Conservation (phyloP, 2,113 vertebrate genomes). For the Ammodytes marinus region DNA sequence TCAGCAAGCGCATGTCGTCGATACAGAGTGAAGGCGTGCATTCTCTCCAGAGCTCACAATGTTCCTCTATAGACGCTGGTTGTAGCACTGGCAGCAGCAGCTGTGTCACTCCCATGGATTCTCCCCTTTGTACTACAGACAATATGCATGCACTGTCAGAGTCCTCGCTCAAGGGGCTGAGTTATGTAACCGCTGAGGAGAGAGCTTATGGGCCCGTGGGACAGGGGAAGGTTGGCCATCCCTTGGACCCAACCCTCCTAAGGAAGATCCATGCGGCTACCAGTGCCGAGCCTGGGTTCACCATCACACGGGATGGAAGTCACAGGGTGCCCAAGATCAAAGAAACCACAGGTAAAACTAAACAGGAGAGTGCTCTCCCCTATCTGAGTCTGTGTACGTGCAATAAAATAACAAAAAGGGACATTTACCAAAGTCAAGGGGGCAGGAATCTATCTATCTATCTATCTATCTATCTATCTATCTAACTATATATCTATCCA, state of each 20-base stretch:
- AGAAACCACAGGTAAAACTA: conserved; percentile 99
- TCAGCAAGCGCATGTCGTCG: conserved; percentile 95
- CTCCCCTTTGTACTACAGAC: conserved; percentile 91
- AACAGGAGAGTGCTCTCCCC: conserved; percentile 54
- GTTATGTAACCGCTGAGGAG: conserved; percentile 88
- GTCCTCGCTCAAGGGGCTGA: conserved; percentile 86
- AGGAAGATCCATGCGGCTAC: conserved; percentile 91
- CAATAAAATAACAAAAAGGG: not conserved
- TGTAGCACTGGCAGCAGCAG: conserved; percentile 95
- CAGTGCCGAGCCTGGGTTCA: conserved; percentile 90
- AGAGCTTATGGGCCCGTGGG: conserved; percentile 86
- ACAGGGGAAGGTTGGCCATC: conserved; percentile 89
- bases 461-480: too few relatives aligned
- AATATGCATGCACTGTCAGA: conserved; percentile 90
- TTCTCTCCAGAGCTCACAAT: conserved; percentile 95
- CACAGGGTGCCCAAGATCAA: conserved; percentile 97
- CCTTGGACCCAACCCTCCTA: conserved; percentile 88
- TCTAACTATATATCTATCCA: too few relatives aligned
- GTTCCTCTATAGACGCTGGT: conserved; percentile 96
- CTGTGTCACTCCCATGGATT: conserved; percentile 93
- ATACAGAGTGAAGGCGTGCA: conserved; percentile 94
- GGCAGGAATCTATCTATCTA: too few relatives aligned
- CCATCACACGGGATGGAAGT: conserved; percentile 90
- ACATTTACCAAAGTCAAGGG: not conserved
- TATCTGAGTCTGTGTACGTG: conserved; percentile 5